phyloP scores from a whole-genome alignment of 2,888 invertebrate genomes.

The Apodemia zela region DNA sequence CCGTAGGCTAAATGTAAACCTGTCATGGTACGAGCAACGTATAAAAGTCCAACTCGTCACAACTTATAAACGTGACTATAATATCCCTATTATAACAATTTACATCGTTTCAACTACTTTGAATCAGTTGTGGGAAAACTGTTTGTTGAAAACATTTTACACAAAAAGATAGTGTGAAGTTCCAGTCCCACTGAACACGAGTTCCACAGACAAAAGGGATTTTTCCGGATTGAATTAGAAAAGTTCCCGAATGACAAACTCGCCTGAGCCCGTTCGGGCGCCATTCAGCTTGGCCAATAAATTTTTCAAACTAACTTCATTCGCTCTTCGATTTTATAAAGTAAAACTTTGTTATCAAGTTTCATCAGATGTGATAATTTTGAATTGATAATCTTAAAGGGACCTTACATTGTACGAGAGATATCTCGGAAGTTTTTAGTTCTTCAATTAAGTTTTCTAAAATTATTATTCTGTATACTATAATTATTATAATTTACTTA shows the following conservation, averaged over 20 bases:
- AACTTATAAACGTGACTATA: no score
- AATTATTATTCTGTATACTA: no score
- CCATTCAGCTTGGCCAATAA: background rate
- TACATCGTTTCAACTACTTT: background rate
- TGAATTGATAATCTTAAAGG: background rate
- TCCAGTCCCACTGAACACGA: background rate
- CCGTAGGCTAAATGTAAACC: no score
- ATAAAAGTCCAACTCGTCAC: no score
- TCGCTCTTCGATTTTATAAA: slow-evolving; percentile 4
- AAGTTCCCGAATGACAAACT: background rate
- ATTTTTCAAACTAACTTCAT: background rate
- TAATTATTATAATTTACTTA: no score
- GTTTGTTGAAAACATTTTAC: background rate
- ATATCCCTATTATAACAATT: no score
- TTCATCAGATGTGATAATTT: background rate
- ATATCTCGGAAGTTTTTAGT: no score
- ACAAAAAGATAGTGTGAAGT: background rate
- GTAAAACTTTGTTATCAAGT: background rate
- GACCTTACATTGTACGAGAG: no score
- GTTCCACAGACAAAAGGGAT: slow-evolving; percentile 3
- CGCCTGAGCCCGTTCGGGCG: background rate
- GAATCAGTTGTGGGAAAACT: background rate
- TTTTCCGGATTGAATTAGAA: slow-evolving; percentile 11
- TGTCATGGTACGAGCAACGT: no score
- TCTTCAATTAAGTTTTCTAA: no score